A percentile compares a stretch with the other conserved stretches of the same genome.
These are phyloP conservation scores for Piprites chloris DNA, from an alignment of 2,113 vertebrate genomes.

Conservation along the genomic window DNA sequence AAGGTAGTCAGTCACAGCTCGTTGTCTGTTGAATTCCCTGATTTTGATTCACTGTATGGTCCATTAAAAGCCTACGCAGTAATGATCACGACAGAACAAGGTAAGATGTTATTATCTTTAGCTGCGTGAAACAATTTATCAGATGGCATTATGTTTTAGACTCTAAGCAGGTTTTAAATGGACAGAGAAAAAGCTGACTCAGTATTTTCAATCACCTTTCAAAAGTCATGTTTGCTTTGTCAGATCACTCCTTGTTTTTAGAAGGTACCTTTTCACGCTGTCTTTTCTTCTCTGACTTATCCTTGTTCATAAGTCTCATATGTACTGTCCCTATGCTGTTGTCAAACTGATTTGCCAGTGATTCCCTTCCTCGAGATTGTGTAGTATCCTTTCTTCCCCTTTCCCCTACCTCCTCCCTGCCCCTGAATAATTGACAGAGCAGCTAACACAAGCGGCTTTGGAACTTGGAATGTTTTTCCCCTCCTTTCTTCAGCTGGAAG, in stretches of 20 bases:
- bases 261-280: neutral
- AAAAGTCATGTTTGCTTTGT: neutral
- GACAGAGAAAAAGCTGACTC: neutral
- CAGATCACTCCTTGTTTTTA: neutral
- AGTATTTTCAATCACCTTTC: neutral
- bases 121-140: neutral
- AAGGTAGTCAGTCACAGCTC: conserved; percentile 58
- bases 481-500: neutral
- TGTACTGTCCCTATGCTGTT: neutral
- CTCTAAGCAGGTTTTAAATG: neutral
- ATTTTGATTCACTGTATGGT: conserved; percentile 73
- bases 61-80: conserved; percentile 79
- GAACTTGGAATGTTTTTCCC: neutral
- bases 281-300: neutral
- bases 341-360: neutral
- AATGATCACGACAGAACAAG: conserved; percentile 70
- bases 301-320: neutral
- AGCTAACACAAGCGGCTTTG: neutral
- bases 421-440: neutral
- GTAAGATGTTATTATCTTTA: conserved; percentile 36
- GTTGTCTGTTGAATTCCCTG: conserved; percentile 59
- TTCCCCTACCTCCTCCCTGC: neutral
- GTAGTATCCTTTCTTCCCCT: neutral
- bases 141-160: neutral
- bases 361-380: neutral